Evolutionary conservation across 1,140 invertebrate genomes (phyloP), one percentile per base, ranked within the genome.

Genomic region (Ceratosolen fusciceps): DNA sequence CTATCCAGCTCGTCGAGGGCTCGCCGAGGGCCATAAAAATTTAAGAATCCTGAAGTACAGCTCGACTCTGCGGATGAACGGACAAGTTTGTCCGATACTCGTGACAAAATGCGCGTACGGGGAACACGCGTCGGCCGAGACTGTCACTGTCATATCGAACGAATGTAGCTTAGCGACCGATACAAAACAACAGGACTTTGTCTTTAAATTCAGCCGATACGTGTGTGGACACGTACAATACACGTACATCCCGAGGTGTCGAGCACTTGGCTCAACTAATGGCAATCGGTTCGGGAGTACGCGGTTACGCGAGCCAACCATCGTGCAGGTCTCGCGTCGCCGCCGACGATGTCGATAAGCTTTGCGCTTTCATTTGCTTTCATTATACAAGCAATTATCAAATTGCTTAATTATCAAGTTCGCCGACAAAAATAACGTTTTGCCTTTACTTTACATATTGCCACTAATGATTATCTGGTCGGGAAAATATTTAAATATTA

Each of bases 131-230:
- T n/a, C 29, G 24, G n/a, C 62, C 73, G 16, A 71, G 26, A 21
- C 49, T 83, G 81, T 83, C 83, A 84, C 86, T 82, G 82, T 84
- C 77, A 77, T 87, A 88, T 88, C 84, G 87, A 88, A 78, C 87
- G 83, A 26, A 81, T 84, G 88, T 88, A 88, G 68, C 88, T 83
- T 88, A 88, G 88, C 88, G 86, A 89, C 88, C 80, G 24, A n/a
- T 49, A 73, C 86, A 88, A 87, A 89, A 89, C 87, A 89, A n/a
- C 58, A 43, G 49, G 54, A 49, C 76, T 60, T 49, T 31, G 54
- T 56, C 65, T 47, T 52, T 67, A 24, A 67, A 52, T 49, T 19
- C 9, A 31, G 39, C 26, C 47, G 34, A 54, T 19, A 9, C 8
- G 47, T 19, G n/a, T n/a, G 14, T 29, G 21, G 19, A 74, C 37